Evolutionary conservation across 1,140 invertebrate species (phyloP).

Genomic region (Lysiphlebus fabarum): DNA sequence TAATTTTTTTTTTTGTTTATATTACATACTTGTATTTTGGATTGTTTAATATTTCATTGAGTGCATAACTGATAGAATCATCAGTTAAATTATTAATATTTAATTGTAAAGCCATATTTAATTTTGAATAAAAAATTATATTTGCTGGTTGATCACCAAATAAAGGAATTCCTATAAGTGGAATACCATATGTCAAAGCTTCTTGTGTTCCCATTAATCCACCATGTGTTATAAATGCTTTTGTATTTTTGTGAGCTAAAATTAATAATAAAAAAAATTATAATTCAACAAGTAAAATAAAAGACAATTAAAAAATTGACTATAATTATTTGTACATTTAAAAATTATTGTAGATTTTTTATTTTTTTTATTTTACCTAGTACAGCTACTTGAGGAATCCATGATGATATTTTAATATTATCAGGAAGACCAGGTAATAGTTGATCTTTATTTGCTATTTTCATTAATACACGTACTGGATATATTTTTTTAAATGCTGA

Average conservation of each 20-base stretch:
- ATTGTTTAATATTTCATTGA: constrained; percentile 28
- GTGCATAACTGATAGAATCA: constrained; percentile 22
- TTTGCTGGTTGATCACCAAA: constrained; percentile 30
- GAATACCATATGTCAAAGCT: constrained; percentile 45
- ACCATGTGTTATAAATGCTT: constrained; percentile 53
- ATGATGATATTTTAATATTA: constrained; percentile 62
- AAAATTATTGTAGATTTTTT: background rate
- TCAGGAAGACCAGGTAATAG: constrained; percentile 51
- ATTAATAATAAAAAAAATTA: background rate
- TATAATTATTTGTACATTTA: background rate
- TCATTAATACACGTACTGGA: constrained; percentile 38
- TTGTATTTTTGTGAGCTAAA: constrained; percentile 41
- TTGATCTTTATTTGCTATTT: constrained; percentile 39
- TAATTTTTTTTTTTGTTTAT: too few relatives aligned
- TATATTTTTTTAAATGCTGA: constrained; percentile 36
- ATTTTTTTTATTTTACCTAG: constrained; percentile 31
- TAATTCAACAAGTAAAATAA: background rate
- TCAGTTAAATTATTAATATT: constrained; percentile 25
- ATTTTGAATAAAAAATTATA: constrained; percentile 12
- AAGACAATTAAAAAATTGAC: background rate
- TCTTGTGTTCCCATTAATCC: constrained; percentile 50
- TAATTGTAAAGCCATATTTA: constrained; percentile 24
- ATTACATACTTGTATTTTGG: constrained; percentile 24
- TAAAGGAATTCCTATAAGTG: constrained; percentile 48
- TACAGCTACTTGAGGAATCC: constrained; percentile 63